phyloP scores from a whole-genome alignment of 1,140 invertebrate genomes.

The Megalopta genalis region DNA sequence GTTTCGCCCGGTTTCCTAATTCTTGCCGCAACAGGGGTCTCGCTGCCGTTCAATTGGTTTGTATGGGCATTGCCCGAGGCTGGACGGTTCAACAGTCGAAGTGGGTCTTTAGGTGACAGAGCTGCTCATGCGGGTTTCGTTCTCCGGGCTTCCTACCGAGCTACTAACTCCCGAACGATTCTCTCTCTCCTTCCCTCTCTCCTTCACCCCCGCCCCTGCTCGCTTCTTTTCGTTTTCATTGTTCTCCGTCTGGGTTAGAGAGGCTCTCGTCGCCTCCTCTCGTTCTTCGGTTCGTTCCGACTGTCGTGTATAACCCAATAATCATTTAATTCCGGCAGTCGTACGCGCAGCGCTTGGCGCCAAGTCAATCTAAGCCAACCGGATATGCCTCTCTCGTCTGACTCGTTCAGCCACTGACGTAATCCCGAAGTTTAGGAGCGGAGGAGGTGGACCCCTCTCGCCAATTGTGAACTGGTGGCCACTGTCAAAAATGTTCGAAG shows the following conservation, averaged over 20 bases:
- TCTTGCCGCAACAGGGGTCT: slow-evolving; percentile 57
- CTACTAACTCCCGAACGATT: slow-evolving; percentile 17
- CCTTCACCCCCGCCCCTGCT: no score
- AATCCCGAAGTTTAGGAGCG: slow-evolving; percentile 64
- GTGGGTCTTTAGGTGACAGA: slow-evolving; percentile 60
- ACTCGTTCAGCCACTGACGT: slow-evolving; percentile 69
- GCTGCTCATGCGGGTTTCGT: slow-evolving; percentile 67
- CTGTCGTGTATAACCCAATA: slow-evolving; percentile 74
- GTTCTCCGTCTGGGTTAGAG: neutral
- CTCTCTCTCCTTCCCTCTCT: neutral
- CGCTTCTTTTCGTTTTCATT: slow-evolving; percentile 11
- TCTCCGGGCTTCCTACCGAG: slow-evolving; percentile 34
- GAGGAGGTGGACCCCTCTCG: slow-evolving; percentile 26
- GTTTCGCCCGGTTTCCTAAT: slow-evolving; percentile 71
- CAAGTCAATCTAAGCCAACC: slow-evolving; percentile 80
- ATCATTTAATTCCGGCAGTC: slow-evolving; percentile 79
- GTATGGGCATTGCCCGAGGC: slow-evolving; percentile 57
- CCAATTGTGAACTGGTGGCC: slow-evolving; percentile 40
- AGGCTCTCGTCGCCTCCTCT: slow-evolving; percentile 32
- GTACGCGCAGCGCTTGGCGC: slow-evolving; percentile 78
- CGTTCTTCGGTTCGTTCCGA: slow-evolving; percentile 44
- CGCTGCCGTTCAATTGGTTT: slow-evolving; percentile 66
- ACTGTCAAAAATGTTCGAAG: neutral
- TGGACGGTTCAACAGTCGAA: slow-evolving; percentile 28
- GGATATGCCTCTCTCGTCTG: slow-evolving; percentile 78